These are phyloP conservation scores for Deroplatys truncata DNA, from an alignment of 2,888 invertebrate genomes.

Conservation along the genomic window DNA sequence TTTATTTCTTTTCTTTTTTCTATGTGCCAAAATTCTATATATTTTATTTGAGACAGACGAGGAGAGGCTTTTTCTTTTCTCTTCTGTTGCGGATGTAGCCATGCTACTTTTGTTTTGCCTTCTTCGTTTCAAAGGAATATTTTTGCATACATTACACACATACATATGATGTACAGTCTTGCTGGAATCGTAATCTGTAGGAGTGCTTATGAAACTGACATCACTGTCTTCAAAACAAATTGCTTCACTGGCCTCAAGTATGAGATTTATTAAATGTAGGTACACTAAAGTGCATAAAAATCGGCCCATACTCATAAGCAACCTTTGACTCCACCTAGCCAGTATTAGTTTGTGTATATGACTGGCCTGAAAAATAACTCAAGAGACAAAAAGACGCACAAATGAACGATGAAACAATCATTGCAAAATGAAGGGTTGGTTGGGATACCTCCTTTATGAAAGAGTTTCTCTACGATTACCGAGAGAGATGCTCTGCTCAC, in stretches of 20 bases:
- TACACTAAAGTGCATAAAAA: too few relatives aligned
- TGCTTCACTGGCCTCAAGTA: background rate
- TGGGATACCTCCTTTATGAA: too few relatives aligned
- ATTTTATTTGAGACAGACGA: background rate
- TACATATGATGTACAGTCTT: background rate
- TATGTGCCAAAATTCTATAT: background rate
- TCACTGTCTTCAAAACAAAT: background rate
- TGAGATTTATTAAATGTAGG: too few relatives aligned
- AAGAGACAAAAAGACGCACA: too few relatives aligned
- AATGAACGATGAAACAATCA: too few relatives aligned
- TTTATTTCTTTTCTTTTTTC: background rate
- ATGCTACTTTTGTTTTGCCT: background rate
- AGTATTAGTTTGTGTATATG: too few relatives aligned
- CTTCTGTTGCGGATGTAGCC: background rate
- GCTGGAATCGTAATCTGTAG: background rate
- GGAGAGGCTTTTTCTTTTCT: background rate
- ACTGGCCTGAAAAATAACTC: too few relatives aligned
- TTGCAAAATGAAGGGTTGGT: too few relatives aligned
- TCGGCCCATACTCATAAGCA: too few relatives aligned
- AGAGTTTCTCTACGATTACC: too few relatives aligned
- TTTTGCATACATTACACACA: background rate
- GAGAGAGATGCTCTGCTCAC: too few relatives aligned
- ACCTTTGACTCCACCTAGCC: too few relatives aligned
- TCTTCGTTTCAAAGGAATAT: background rate
- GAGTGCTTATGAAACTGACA: background rate